Conservation (phyloP, 2,113 vertebrate species). For the Tauraco erythrolophus region DNA sequence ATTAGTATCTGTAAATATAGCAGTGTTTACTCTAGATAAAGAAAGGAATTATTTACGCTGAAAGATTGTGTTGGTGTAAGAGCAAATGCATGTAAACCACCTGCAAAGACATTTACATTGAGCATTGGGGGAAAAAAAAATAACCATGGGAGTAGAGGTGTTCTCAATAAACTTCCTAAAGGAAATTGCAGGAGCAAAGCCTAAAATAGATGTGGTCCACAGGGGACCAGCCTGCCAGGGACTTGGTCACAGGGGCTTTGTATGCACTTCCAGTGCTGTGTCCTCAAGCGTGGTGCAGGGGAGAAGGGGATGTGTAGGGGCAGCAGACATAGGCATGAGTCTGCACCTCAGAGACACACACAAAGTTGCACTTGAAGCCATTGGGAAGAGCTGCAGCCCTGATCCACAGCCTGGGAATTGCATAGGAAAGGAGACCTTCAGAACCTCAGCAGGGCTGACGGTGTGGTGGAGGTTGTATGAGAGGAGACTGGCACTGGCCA, state of each 20-base stretch:
- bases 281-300: not conserved
- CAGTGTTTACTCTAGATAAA: conserved; percentile 45
- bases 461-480: not conserved
- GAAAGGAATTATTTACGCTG: conserved; percentile 11
- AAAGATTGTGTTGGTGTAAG: conserved; percentile 12
- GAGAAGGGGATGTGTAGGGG: not conserved
- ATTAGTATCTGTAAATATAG: conserved; percentile 1
- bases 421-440: not conserved
- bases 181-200: not conserved
- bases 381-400: not conserved
- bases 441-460: not conserved
- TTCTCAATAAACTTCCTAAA: not conserved
- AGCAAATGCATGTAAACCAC: not conserved
- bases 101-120: not conserved
- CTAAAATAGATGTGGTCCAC: not conserved
- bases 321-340: accelerated
- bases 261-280: not conserved
- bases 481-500: not conserved
- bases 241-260: not conserved
- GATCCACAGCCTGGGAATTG: not conserved
- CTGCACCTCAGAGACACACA: not conserved
- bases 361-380: not conserved
- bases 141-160: not conserved
- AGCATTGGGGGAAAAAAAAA: not conserved
- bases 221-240: not conserved